Base-by-base conservation (phyloP, 2,797 vertebrate genomes). In the Antennarius maculatus region DNA sequence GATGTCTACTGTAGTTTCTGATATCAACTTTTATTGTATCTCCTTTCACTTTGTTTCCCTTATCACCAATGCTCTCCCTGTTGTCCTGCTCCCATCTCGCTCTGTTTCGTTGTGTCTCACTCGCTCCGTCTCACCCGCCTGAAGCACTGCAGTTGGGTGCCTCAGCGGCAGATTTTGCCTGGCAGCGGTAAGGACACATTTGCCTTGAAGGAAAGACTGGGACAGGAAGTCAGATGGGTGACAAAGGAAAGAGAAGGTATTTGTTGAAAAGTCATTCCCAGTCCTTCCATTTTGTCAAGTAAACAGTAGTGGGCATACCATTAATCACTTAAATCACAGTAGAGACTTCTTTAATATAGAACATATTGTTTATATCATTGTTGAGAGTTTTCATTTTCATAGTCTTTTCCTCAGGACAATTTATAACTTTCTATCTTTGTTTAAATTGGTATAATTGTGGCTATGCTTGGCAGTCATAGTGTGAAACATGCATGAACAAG, bases 171-270 rank as follows among this genome's bases (percentile, higher is more conserved):
- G 55, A 75, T 79, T 77, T 79, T 69, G 54, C 72, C 77, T 69
- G 55, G 52, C 69, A 79, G 71, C 72, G 10, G 68, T 45, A 53
- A 83, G 85, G 82, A 79, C 84, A 81, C 57, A 72, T 58, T 65
- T 3, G 70, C 71, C 80, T 81, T 53, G 47, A 84, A 83, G 79
- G 79, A 77, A 74, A 73, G 66, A 73, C 78, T 29, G 52, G 49
- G 62, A 74, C 45, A 66, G 54, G 62, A 55, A 77, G 69, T 84
- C 79, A 79, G 74, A 84, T 66, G 68, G 70, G 66, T 66, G 29
- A 54, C n/a, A 41, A 48, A 37, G 41, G 55, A 61, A 67, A 86
- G 70, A 66, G 66, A 76, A 41, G 29, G 47, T 54, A 28, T 77
- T 72, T 79, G 54, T 71, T 77, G 29, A 60, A 62, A 34, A 61